Evolutionary conservation across 2,888 invertebrate genomes (phyloP).

Genomic region (Hyposoter dolosus): DNA sequence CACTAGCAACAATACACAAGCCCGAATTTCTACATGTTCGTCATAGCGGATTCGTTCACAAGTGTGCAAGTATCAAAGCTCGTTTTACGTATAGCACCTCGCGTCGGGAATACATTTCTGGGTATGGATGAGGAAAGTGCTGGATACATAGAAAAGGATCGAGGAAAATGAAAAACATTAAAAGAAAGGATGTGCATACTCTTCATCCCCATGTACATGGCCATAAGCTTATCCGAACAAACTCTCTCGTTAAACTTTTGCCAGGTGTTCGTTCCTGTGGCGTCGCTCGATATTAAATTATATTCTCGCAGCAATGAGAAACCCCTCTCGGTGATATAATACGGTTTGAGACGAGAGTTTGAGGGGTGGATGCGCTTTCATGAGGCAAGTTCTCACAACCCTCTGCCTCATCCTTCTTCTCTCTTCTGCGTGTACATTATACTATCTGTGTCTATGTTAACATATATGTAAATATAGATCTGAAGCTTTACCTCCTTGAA

Average conservation of each 20-base stretch:
- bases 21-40: background rate
- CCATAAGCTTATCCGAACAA: conserved; percentile 29
- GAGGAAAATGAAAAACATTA: conserved; percentile 30
- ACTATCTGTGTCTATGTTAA: background rate
- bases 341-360: conserved; percentile 39
- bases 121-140: background rate
- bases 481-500: conserved; percentile 89
- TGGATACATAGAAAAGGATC: background rate
- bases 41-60: background rate
- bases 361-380: conserved; percentile 53
- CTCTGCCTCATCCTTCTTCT: conserved; percentile 39
- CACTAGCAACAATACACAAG: background rate
- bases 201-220: background rate
- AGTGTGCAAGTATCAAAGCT: conserved; percentile 19
- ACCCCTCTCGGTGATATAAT: conserved; percentile 58
- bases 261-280: conserved; percentile 48
- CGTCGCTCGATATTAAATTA: conserved; percentile 62
- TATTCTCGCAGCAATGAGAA: conserved; percentile 56
- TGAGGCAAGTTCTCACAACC: conserved; percentile 24
- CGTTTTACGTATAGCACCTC: background rate
- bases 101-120: background rate
- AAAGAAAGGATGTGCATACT: background rate
- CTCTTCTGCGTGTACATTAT: conserved; percentile 31
- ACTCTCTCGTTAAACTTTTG: conserved; percentile 53
- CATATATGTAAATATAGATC: conserved; percentile 5